Evolutionary conservation across 2,888 invertebrate genomes (phyloP).

Genomic region (Chaetoderma sp.): DNA sequence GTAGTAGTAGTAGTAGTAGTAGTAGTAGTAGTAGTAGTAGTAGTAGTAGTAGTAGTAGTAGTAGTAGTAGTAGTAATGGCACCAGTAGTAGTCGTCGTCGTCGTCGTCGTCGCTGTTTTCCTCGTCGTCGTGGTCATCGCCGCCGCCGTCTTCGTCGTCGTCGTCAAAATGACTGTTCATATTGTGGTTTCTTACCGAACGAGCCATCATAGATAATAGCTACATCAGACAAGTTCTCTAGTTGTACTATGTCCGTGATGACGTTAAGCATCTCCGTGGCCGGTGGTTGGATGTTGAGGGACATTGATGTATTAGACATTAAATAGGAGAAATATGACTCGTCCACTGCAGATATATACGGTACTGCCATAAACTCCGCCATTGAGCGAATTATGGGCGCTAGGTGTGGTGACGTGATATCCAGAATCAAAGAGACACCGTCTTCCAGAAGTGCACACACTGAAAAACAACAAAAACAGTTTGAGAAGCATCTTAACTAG

Average conservation of each 20-base stretch:
- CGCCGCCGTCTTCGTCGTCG: too few relatives aligned
- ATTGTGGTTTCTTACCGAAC: slow-evolving; percentile 79
- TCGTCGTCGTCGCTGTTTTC: too few relatives aligned
- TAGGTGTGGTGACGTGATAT: slow-evolving; percentile 50
- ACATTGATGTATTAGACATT: slow-evolving; percentile 29
- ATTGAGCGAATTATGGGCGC: slow-evolving; percentile 52
- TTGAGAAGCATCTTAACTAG: too few relatives aligned
- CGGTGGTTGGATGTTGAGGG: slow-evolving; percentile 78
- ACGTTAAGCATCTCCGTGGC: slow-evolving; percentile 87
- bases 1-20: too few relatives aligned
- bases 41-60: too few relatives aligned
- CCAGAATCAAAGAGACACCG: slow-evolving; percentile 48
- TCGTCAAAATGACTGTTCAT: too few relatives aligned
- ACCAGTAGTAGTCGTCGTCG: too few relatives aligned
- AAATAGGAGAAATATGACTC: slow-evolving; percentile 28
- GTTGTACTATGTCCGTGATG: slow-evolving; percentile 82
- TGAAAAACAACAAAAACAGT: slow-evolving; percentile 36
- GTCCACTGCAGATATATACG: slow-evolving; percentile 54
- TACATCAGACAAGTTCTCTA: slow-evolving; percentile 90
- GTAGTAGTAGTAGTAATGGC: too few relatives aligned
- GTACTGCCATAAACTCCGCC: slow-evolving; percentile 49
- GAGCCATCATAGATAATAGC: slow-evolving; percentile 90
- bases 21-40: too few relatives aligned
- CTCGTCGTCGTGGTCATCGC: too few relatives aligned
- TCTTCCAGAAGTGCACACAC: slow-evolving; percentile 45